Evolutionary conservation across 2,113 vertebrate genomes (phyloP), one percentile per base, ranked within the genome.

Genomic region (Axis porcinus): DNA sequence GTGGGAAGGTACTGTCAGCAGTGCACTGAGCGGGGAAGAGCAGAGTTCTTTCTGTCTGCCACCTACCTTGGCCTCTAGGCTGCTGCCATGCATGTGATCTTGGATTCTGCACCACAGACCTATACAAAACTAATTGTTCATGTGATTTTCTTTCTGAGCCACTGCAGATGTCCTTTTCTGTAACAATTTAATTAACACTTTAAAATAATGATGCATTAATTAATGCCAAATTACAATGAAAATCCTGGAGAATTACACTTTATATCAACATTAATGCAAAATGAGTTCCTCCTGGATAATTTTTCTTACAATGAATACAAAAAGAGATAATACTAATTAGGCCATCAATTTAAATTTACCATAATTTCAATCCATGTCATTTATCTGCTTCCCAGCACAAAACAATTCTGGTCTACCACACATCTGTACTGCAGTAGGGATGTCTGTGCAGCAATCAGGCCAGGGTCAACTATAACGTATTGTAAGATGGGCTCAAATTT

Each of bases 261-360:
- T 99, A 98, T 99, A 99, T 99, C 98, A 99, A 98, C 98, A 98
- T 98, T 98, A 99, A 98, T 99, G 98, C 98, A 99, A 98, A 99
- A 98, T 98, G 98, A 99, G 98, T 99, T 99, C 98, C 87, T 99
- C 99, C 99, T 99, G 98, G 98, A 99, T 99, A 98, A 98, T 99
- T 99, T 99, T 99, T 99, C 98, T 99, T 98, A 99, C 98, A 99
- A 97, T 98, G 98, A 99, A 98, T 98, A 99, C 97, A 98, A 98
- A 99, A 99, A 99, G 98, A 98, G 99, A 99, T 99, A 99, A 99
- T 98, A 98, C 97, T 99, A 99, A 99, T 99, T 99, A 99, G 97
- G 97, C 98, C 98, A 99, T 99, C 98, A 99, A 99, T 99, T 99
- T 99, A 99, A 99, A 99, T 99, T 99, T 98, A 98, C 98, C 97